phyloP scores from a whole-genome alignment of 92 coral and sea anemone species.

The Actinernus sp. region DNA sequence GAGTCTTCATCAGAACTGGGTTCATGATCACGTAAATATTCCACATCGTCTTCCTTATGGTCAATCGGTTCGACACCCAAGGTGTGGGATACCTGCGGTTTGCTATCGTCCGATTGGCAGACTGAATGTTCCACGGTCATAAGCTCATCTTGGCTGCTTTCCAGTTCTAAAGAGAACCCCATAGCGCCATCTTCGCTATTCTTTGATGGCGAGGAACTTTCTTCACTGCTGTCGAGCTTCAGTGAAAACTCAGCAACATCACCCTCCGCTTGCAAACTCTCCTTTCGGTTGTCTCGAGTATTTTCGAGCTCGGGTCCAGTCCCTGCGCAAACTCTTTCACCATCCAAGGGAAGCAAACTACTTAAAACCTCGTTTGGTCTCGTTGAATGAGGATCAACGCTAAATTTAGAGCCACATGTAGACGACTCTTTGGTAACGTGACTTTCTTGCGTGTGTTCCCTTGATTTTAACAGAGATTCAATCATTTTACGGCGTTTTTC shows the following conservation, averaged over 20 bases:
- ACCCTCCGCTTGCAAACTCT: neutral
- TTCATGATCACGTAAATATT: too few relatives aligned
- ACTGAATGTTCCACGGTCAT: neutral
- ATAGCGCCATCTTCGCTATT: too few relatives aligned
- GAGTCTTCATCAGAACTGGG: too few relatives aligned
- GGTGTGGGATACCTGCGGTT: neutral
- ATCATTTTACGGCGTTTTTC: neutral
- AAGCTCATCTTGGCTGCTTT: neutral
- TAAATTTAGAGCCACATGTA: too few relatives aligned
- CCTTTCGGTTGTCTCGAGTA: neutral
- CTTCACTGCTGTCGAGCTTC: constrained; percentile 8
- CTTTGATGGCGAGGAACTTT: too few relatives aligned
- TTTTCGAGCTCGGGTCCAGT: neutral
- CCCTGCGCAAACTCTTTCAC: neutral
- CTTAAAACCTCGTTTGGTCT: too few relatives aligned
- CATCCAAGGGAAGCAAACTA: too few relatives aligned
- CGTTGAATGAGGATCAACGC: too few relatives aligned
- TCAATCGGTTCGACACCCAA: neutral
- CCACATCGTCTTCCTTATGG: neutral
- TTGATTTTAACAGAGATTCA: neutral
- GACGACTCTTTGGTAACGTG: too few relatives aligned
- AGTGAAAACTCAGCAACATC: constrained; percentile 2
- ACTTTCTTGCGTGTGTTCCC: too few relatives aligned
- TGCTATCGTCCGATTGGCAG: neutral
- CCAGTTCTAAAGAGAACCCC: too few relatives aligned